Evolutionary conservation across 2,113 vertebrate genomes (phyloP).

Genomic region (Synchiropus splendidus): DNA sequence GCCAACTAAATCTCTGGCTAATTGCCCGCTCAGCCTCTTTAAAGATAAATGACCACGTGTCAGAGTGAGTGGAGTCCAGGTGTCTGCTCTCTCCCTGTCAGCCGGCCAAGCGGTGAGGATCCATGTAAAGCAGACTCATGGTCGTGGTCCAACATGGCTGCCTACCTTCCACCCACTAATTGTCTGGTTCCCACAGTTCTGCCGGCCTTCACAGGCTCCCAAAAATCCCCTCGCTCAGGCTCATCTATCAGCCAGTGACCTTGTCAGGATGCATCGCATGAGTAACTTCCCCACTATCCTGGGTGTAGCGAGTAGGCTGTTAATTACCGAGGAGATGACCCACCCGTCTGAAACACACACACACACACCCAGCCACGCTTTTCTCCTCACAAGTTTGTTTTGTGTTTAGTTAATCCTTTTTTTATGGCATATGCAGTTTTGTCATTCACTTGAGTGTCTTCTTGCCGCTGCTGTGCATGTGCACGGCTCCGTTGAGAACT

Average conservation of each 20-base stretch:
- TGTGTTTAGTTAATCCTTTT: too few species aligned
- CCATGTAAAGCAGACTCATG: conserved; percentile 49
- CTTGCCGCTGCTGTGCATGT: too few species aligned
- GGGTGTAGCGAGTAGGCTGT: conserved; percentile 48
- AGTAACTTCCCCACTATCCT: conserved; percentile 48
- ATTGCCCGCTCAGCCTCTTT: conserved; percentile 37
- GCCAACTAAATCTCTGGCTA: conserved; percentile 34
- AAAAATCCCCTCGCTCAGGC: conserved; percentile 54
- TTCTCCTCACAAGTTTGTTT: conserved; percentile 4
- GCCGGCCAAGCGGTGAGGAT: conserved; percentile 48
- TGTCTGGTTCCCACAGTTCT: conserved; percentile 65
- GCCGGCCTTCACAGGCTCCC: conserved; percentile 44
- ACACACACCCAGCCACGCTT: conserved; percentile 3
- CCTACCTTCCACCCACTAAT: conserved; percentile 49
- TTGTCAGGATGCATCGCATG: conserved; percentile 55
- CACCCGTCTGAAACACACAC: conserved; percentile 5
- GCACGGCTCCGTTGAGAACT: too few species aligned
- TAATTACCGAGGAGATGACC: conserved; percentile 53
- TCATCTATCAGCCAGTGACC: conserved; percentile 67
- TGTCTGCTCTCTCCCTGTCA: conserved; percentile 45
- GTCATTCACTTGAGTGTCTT: too few species aligned
- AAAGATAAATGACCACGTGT: conserved; percentile 50
- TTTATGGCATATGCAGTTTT: too few species aligned
- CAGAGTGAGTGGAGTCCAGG: conserved; percentile 44
- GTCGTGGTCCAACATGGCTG: conserved; percentile 57